A percentile compares a stretch with the other conserved stretches of the same genome.
Evolutionary conservation across 2,113 vertebrate genomes (phyloP).

Genomic region (Heterochromis multidens): DNA sequence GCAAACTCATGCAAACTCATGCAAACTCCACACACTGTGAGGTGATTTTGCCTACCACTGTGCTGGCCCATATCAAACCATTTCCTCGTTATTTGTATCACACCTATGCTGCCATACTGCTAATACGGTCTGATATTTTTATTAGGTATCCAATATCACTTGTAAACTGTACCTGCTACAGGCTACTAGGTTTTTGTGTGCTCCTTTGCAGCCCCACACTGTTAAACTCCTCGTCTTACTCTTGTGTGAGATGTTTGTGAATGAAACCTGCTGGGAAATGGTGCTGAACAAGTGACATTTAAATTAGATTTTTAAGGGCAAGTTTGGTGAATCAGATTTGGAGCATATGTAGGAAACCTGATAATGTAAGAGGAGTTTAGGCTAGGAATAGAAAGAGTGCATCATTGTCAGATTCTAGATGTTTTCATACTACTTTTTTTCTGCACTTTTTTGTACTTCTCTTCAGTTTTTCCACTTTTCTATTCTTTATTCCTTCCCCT

Average conservation of each 20-base stretch:
- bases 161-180: neutral
- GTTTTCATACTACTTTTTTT: neutral
- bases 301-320: neutral
- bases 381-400: neutral
- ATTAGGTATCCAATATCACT: neutral
- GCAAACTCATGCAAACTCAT: neutral
- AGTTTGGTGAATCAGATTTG: neutral
- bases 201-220: no score
- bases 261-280: neutral
- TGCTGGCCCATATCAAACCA: neutral
- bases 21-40: neutral
- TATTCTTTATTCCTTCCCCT: rapidly evolving
- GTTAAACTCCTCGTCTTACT: no score
- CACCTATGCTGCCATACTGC: no score
- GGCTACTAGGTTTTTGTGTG: neutral
- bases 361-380: neutral
- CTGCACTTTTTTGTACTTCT: rapidly evolving
- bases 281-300: no score
- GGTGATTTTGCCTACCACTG: neutral
- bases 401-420: neutral
- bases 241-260: neutral
- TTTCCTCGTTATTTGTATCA: neutral
- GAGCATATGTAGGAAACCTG: neutral
- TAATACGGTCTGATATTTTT: neutral
- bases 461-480: neutral